Conservation (phyloP, 2,888 invertebrate species). For the Frankliniella intonsa region DNA sequence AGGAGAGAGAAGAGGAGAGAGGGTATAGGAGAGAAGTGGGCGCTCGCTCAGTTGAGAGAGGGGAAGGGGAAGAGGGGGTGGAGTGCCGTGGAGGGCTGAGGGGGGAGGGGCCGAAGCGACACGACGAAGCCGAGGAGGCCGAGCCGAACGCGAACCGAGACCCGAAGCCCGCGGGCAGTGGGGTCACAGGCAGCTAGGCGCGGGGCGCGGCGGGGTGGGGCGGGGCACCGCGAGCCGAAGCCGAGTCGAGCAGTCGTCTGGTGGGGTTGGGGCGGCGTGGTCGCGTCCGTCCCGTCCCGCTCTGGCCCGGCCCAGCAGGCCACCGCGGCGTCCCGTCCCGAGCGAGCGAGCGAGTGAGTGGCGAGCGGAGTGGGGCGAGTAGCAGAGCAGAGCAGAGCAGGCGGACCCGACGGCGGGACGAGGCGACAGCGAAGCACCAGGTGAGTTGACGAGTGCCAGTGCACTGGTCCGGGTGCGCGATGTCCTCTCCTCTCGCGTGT, state of each 20-base stretch:
- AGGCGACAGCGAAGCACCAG: too few relatives aligned
- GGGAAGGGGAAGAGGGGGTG: background rate
- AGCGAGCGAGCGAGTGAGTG: background rate
- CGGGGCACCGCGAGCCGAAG: background rate
- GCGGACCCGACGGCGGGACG: too few relatives aligned
- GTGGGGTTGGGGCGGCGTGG: slow-evolving; percentile 11
- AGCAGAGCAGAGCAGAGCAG: background rate
- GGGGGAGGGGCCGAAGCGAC: background rate
- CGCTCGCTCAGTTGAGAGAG: background rate
- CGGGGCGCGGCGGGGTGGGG: background rate
- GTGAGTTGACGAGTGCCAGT: too few relatives aligned
- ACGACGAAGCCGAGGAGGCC: background rate
- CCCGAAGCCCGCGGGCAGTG: background rate
- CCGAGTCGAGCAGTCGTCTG: background rate
- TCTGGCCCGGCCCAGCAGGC: background rate
- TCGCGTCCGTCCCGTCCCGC: background rate
- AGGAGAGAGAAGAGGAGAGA: background rate
- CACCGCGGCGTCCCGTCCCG: background rate
- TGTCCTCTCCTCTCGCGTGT: too few relatives aligned
- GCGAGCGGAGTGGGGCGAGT: background rate
- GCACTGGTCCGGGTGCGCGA: too few relatives aligned
- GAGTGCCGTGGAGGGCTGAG: background rate
- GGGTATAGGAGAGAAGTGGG: background rate
- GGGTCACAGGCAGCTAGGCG: slow-evolving; percentile 14
- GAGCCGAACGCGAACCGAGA: background rate